Evolutionary conservation across 1,140 invertebrate species (phyloP), one percentile per base, ranked within the genome.

Genomic region (Tribolium madens): DNA sequence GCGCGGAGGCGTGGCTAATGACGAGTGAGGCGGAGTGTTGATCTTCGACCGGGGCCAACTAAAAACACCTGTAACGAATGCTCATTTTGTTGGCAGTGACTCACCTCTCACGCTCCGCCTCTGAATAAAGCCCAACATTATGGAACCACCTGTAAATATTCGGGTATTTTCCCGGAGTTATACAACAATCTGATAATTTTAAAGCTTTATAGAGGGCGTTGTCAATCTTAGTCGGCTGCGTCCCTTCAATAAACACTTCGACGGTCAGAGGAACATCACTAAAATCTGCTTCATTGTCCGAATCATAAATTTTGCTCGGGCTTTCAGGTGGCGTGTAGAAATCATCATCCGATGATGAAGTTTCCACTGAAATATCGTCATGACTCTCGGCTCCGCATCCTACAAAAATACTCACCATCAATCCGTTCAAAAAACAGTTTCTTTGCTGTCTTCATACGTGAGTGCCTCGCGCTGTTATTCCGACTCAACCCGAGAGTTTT

Each of bases 131-230:
- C 6, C 88, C 85, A 4, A 92, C 86, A 1, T 87, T 88, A 80
- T 91, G 89, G 76, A 89, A 86, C 93, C 93, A 95, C 46, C 89
- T 88, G 83, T 90, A 90, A 76, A 93, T 88, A 81, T 89, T 87
- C n/a, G 93, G 93, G 85, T 89, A 91, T 75, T 88, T 83, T 15
- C 88, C 85, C 17, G 87, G 81, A 21, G 87, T 85, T 50, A 94
- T 84, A 5, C 86, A 21, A 68, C 86, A 83, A 75, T 88, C 80
- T 26, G 86, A 81, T 53, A 80, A 82, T 77, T 82, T 79, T 73
- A 94, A 82, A 3, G 93, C 93, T 80, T 92, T 91, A 74, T 88
- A 91, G 50, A 93, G 93, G 33, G 92, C 88, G 73, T 90, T 86
- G 85, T 95, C 93, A 69, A 91, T 88, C 83, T 92, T 93, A 0